Conservation (phyloP, 2,797 vertebrate genomes). For the Cynopterus sphinx region DNA sequence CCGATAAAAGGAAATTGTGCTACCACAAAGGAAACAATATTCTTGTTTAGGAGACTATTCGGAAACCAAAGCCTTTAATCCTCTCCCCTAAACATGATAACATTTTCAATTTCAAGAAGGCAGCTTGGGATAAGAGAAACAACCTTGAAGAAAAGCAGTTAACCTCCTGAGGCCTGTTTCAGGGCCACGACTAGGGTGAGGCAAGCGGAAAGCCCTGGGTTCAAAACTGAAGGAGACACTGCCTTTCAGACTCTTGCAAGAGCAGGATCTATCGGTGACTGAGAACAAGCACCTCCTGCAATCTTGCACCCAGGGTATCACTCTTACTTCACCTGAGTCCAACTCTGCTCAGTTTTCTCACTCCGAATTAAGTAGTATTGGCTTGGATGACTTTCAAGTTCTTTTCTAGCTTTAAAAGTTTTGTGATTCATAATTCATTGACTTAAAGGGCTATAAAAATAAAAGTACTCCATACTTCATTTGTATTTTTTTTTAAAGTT, state of each 20-base stretch:
- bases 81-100: not conserved
- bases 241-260: too few relatives aligned
- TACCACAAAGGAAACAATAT: not conserved
- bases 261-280: accelerated
- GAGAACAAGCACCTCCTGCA: not conserved
- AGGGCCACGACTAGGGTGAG: not conserved
- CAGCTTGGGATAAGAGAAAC: not conserved
- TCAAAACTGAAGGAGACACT: not conserved
- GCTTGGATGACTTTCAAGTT: not conserved
- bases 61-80: not conserved
- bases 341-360: not conserved
- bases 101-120: not conserved
- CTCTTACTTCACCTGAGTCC: not conserved
- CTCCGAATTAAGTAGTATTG: not conserved
- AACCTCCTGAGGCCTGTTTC: not conserved
- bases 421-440: not conserved
- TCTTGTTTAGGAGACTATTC: not conserved
- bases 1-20: not conserved
- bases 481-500: not conserved
- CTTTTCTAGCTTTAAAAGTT: not conserved
- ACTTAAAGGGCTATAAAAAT: too few relatives aligned
- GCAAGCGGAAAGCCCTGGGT: not conserved
- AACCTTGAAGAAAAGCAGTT: not conserved
- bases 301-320: not conserved
- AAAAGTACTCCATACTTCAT: too few relatives aligned